A percentile compares a stretch with the other conserved stretches of the same genome.
phyloP scores from a whole-genome alignment of 2,797 vertebrate genomes.

The Gallinago nigripennis region DNA sequence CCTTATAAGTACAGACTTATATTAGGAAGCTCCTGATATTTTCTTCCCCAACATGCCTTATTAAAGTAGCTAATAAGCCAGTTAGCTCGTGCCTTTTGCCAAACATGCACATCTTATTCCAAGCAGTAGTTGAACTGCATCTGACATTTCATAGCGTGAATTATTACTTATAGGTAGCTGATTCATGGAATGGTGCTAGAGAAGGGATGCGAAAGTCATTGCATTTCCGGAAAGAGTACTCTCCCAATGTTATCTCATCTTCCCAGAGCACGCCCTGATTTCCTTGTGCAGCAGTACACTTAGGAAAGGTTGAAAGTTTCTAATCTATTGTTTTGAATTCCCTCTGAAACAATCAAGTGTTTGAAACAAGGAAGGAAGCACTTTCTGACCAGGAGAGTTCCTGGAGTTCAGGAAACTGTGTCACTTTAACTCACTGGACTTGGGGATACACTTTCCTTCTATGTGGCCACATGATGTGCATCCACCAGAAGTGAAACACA shows the following conservation, averaged over 20 bases:
- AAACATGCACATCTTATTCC: background rate
- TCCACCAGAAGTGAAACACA: conserved; percentile 4
- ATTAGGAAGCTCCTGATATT: background rate
- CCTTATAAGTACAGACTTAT: background rate
- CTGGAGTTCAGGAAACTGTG: conserved; percentile 72
- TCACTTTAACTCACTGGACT: conserved; percentile 30
- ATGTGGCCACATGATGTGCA: conserved; percentile 1
- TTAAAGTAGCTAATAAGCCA: background rate
- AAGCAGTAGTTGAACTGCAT: background rate
- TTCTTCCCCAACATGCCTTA: background rate
- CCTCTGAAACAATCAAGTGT: conserved; percentile 68
- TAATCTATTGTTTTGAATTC: conserved; percentile 57
- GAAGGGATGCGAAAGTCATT: background rate
- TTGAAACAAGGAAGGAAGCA: conserved; percentile 80
- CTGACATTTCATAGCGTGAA: background rate
- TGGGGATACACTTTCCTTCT: conserved; percentile 41
- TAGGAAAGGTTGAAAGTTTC: conserved; percentile 35
- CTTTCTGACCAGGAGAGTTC: conserved; percentile 73
- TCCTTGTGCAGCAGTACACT: conserved; percentile 49
- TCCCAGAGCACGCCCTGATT: conserved; percentile 23
- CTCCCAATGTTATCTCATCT: conserved; percentile 61
- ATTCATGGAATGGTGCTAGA: background rate
- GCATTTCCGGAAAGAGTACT: conserved; percentile 44
- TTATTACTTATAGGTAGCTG: background rate
- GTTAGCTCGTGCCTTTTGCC: background rate